Evolutionary conservation across 2,113 vertebrate genomes (phyloP), one percentile per base, ranked within the genome.

Genomic region (Edolisoma coerulescens): DNA sequence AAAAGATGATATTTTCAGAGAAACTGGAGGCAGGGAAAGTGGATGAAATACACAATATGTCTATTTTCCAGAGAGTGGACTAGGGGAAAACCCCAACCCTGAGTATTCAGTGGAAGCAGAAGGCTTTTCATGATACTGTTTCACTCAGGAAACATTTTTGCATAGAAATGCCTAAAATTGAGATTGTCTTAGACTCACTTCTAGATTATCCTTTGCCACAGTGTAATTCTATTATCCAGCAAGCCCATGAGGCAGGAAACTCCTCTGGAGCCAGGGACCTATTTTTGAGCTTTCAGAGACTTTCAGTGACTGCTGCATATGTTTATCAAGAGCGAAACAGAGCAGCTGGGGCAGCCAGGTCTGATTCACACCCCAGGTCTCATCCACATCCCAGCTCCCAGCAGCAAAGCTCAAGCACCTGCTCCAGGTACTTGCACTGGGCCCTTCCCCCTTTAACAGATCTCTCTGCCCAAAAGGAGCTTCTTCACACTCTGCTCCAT

Each of bases 391-490:
- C 47, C 83, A 65, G 15, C 12, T 47, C 19, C 30, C 13, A 6
- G 33, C 0, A 57, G 57, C 15, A 24, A 63, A 49, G 15, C 41
- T 75, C n/a, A n/a, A 56, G 41, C 6, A 2, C 4, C 41, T 26
- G 16, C 11, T 57, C 21, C 11, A 1, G 1, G 1, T 16, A 65
- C 35, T 37, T 49, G 57, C 33, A 9, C 26, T 16, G 67, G 28
- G 32, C 57, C 3, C 0, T 6, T 32, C 2, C 33, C 15, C 10
- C n/a, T 56, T 47, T 5, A 47, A 16, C 21, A 4, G 4, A 15
- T 5, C 33, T 13, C 45, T 37, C 21, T 14, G 35, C 20, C 33
- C 39, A 13, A 50, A 35, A 5, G 30, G 23, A 42, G 33, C 18
- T 15, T 21, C 20, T 8, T 12, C 54, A 11, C 44, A 32, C 30